A percentile compares a stretch with the other conserved stretches of the same genome.
These are phyloP conservation scores for Sebastes schlegelii DNA, from an alignment of 2,113 vertebrate species.

Conservation along the genomic window DNA sequence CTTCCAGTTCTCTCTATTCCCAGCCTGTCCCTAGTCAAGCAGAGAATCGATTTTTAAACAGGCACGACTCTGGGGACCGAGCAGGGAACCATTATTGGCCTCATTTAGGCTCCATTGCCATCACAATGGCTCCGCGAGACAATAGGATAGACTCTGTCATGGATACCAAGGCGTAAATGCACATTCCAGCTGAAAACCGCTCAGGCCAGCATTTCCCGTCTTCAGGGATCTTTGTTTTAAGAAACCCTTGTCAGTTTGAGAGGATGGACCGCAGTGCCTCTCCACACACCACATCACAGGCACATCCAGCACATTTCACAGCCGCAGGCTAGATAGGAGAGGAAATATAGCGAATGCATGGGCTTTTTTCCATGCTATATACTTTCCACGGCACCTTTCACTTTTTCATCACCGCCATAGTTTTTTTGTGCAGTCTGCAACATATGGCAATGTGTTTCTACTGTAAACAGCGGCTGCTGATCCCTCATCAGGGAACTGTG, in stretches of 20 bases:
- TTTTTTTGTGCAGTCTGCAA: conserved; percentile 35
- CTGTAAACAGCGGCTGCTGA: conserved; percentile 50
- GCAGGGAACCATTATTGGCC: conserved; percentile 78
- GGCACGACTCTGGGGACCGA: conserved; percentile 71
- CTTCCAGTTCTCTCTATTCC: conserved; percentile 61
- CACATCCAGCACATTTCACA: conserved; percentile 65
- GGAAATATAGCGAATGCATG: conserved; percentile 43
- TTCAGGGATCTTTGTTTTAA: conserved; percentile 65
- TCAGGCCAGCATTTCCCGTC: conserved; percentile 73
- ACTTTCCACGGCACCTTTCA: conserved; percentile 31
- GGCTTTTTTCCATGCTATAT: conserved; percentile 31
- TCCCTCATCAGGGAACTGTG: conserved; percentile 41
- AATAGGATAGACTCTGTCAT: conserved; percentile 74
- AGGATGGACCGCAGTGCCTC: conserved; percentile 37
- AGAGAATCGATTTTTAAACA: conserved; percentile 82
- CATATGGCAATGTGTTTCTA: conserved; percentile 51
- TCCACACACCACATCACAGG: conserved; percentile 46
- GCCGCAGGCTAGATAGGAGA: conserved; percentile 34
- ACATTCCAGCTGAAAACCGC: conserved; percentile 69
- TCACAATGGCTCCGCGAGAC: conserved; percentile 73
- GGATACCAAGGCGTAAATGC: conserved; percentile 73
- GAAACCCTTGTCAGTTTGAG: conserved; percentile 42
- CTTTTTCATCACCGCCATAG: conserved; percentile 15
- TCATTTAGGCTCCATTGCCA: conserved; percentile 79
- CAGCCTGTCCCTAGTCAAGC: conserved; percentile 75